Conservation (phyloP, 2,888 invertebrate species). For the Neoascia interrupta region DNA sequence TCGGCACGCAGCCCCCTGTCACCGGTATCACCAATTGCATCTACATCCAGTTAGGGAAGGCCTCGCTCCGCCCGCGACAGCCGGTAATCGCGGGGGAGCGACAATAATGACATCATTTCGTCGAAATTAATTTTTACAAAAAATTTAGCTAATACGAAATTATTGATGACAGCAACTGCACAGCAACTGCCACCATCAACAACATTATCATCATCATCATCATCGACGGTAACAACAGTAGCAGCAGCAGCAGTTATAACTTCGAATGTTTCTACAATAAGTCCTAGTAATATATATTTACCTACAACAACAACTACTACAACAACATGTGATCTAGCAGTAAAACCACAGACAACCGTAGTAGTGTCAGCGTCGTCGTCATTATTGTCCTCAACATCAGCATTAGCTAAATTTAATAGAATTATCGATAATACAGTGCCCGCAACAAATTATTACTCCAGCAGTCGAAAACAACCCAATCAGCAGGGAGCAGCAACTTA, state of each 20-base stretch:
- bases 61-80: conserved; percentile 82
- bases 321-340: conserved; percentile 70
- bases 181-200: conserved; percentile 67
- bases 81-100: conserved; percentile 81
- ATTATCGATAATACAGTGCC: conserved; percentile 78
- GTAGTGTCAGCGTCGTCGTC: conserved; percentile 64
- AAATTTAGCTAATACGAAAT: conserved; percentile 79
- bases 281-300: conserved; percentile 71
- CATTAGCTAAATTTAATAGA: conserved; percentile 80
- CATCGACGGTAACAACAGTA: conserved; percentile 73
- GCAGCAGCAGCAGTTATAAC: conserved; percentile 71
- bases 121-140: conserved; percentile 80
- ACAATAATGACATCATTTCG: conserved; percentile 80
- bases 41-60: conserved; percentile 94
- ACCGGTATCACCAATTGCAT: conserved; percentile 91
- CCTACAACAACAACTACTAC: conserved; percentile 71
- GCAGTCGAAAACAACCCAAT: conserved; percentile 49
- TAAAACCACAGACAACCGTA: conserved; percentile 57
- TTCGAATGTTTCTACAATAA: conserved; percentile 66
- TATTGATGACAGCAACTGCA: conserved; percentile 71
- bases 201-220: conserved; percentile 73
- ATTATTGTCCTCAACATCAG: conserved; percentile 74
- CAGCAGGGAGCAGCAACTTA: conserved; percentile 43
- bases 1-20: conserved; percentile 92
- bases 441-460: conserved; percentile 73